A percentile compares a stretch with the other conserved stretches of the same genome.
Conservation (phyloP, 2,113 vertebrate genomes). For the Carassius carassius region DNA sequence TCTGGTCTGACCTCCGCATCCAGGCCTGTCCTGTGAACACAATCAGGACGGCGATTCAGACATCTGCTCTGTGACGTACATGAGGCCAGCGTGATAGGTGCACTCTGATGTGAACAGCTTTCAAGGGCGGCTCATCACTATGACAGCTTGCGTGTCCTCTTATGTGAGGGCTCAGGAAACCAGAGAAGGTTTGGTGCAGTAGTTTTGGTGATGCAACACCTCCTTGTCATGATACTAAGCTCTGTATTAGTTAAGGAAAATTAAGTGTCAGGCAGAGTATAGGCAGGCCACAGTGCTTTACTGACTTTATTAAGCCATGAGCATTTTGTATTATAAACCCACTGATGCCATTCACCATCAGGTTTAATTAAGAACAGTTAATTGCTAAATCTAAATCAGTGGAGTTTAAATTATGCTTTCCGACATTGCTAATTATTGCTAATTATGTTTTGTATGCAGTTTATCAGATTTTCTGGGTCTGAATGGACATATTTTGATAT, state of each 20-base stretch:
- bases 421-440: conserved; percentile 30
- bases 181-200: neutral
- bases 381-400: conserved; percentile 17
- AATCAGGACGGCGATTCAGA: conserved; percentile 15
- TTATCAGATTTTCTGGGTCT: neutral
- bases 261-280: neutral
- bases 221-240: neutral
- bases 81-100: conserved; percentile 27
- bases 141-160: conserved; percentile 22
- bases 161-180: neutral
- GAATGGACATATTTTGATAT: neutral
- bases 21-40: conserved; percentile 33
- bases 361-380: conserved; percentile 29
- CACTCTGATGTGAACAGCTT: conserved; percentile 22
- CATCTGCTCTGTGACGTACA: conserved; percentile 27
- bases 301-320: neutral
- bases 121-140: conserved; percentile 34
- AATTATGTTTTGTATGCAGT: conserved; percentile 22
- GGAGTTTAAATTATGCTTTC: conserved; percentile 20
- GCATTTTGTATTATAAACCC: conserved; percentile 11
- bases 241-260: neutral
- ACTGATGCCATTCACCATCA: conserved; percentile 5
- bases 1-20: conserved; percentile 35
- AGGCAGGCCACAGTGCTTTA: neutral
- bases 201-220: neutral